Conservation (phyloP, 2,888 invertebrate species). For the Megastigmus dorsalis region DNA sequence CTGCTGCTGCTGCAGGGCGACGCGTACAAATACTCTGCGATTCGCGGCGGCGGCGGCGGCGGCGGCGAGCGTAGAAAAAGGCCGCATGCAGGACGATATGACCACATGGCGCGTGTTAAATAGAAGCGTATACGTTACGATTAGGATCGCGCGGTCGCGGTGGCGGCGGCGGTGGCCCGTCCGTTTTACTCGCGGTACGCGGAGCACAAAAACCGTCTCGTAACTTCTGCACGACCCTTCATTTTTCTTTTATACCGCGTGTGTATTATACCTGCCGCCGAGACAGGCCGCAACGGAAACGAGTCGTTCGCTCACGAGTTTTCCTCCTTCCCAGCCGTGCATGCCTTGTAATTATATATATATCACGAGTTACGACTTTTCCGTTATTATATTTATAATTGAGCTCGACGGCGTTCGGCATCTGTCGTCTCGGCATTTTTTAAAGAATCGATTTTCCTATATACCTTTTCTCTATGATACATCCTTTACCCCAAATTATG, state of each 20-base stretch:
- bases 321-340: conserved; percentile 1
- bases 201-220: conserved; percentile 6
- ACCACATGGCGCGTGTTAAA: conserved; percentile 48
- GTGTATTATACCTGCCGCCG: background rate
- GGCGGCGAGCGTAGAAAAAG: background rate
- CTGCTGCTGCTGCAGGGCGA: no score
- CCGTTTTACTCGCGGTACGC: background rate
- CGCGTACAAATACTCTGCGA: conserved; percentile 47
- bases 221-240: conserved; percentile 19
- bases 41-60: conserved; percentile 21
- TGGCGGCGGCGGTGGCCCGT: no score
- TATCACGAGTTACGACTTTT: conserved; percentile 36
- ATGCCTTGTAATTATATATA: conserved; percentile 34
- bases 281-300: background rate
- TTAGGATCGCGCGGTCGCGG: conserved; percentile 47
- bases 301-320: conserved; percentile 20
- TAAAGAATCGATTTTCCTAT: no score
- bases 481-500: no score
- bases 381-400: conserved; percentile 24
- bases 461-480: no score
- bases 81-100: conserved; percentile 15
- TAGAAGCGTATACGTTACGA: conserved; percentile 47
- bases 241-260: background rate
- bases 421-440: no score
- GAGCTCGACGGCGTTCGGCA: background rate